Percentiles rank a stretch among this genome's conserved stretches.
Evolutionary conservation across 2,888 invertebrate species (phyloP).

Genomic region (Diarsia rubi): DNA sequence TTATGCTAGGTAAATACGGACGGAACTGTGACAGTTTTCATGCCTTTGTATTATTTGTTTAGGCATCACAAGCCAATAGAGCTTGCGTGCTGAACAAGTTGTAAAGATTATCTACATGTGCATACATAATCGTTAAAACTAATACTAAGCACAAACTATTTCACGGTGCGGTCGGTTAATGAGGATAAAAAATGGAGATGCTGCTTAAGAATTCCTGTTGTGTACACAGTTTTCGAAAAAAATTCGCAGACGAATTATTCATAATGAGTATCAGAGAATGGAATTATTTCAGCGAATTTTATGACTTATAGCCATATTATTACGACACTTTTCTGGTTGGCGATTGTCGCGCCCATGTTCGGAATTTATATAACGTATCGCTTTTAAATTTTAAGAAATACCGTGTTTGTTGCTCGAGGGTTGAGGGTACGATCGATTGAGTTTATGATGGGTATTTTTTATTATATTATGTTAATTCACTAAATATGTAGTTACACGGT

Average conservation of each 20-base stretch:
- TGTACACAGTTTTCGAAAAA: constrained; percentile 87
- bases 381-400: constrained; percentile 79
- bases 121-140: constrained; percentile 67
- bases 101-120: constrained; percentile 59
- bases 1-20: constrained; percentile 69
- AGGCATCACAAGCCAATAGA: constrained; percentile 52
- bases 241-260: constrained; percentile 86
- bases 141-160: constrained; percentile 72
- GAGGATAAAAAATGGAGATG: constrained; percentile 75
- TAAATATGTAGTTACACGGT: constrained; percentile 81
- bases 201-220: constrained; percentile 85
- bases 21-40: constrained; percentile 69
- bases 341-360: constrained; percentile 80
- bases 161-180: constrained; percentile 74
- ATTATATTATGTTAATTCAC: constrained; percentile 85
- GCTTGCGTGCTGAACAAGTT: constrained; percentile 48
- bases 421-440: constrained; percentile 81
- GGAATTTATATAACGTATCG: constrained; percentile 83
- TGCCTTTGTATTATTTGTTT: constrained; percentile 68
- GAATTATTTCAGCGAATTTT: constrained; percentile 80
- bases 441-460: constrained; percentile 87
- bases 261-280: constrained; percentile 82
- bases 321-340: constrained; percentile 83
- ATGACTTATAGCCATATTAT: constrained; percentile 81
- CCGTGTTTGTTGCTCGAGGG: constrained; percentile 84